Evolutionary conservation across 2,113 vertebrate species (phyloP).

Genomic region (Phycodurus eques): DNA sequence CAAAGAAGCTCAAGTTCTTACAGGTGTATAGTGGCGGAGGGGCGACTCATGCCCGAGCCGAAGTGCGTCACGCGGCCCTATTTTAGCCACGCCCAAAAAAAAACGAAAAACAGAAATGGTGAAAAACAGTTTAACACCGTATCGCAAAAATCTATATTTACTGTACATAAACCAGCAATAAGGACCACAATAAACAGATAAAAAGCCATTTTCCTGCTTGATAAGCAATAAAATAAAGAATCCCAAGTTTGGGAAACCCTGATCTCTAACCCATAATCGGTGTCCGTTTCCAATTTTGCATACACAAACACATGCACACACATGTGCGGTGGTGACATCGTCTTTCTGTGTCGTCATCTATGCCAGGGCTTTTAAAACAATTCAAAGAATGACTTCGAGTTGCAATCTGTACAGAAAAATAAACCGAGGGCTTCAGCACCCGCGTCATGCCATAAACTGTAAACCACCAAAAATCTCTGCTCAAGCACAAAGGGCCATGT

Average conservation of each 20-base stretch:
- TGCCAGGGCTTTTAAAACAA: not conserved
- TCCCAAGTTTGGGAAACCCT: not conserved
- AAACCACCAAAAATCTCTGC: slow-evolving; percentile 39
- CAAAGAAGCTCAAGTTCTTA: too few species aligned
- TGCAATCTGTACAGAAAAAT: not conserved
- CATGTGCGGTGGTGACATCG: not conserved
- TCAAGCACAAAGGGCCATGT: slow-evolving; percentile 74
- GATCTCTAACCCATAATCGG: not conserved
- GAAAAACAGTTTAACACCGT: too few species aligned
- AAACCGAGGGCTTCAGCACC: slow-evolving; percentile 32
- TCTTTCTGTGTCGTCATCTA: slow-evolving; percentile 4
- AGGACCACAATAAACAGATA: too few species aligned
- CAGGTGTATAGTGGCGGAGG: too few species aligned
- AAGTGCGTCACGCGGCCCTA: too few species aligned
- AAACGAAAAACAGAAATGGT: too few species aligned
- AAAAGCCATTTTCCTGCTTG: too few species aligned
- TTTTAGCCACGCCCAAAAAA: too few species aligned
- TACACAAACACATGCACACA: not conserved
- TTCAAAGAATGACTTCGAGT: slow-evolving; percentile 18
- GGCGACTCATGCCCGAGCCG: too few species aligned
- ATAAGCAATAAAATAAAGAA: too few species aligned
- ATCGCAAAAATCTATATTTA: too few species aligned
- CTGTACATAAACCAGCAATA: too few species aligned
- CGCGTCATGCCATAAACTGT: slow-evolving; percentile 23
- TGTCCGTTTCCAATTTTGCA: not conserved